A percentile compares a stretch with the other conserved stretches of the same genome.
Conservation (phyloP, 2,113 vertebrate species). For the Cheilinus undulatus region DNA sequence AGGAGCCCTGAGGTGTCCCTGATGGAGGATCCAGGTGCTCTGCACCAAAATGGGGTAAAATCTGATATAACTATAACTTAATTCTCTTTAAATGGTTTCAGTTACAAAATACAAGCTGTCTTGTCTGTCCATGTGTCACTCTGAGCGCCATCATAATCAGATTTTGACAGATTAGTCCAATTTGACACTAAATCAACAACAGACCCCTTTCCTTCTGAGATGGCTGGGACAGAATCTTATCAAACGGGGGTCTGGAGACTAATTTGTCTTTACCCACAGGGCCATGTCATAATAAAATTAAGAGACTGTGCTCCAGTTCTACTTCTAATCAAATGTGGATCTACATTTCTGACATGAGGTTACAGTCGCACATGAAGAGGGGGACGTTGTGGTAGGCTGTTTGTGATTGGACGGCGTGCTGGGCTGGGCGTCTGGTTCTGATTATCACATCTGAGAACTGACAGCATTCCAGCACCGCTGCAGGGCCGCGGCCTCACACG, state of each 20-base stretch:
- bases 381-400: conserved; percentile 49
- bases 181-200: conserved; percentile 55
- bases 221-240: conserved; percentile 26
- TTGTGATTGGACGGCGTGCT: conserved; percentile 56
- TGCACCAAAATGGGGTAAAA: conserved; percentile 16
- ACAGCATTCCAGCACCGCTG: conserved; percentile 71
- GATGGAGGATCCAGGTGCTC: conserved; percentile 11
- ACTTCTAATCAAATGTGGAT: conserved; percentile 59
- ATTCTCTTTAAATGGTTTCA: conserved; percentile 44
- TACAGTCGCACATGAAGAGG: conserved; percentile 40
- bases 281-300: conserved; percentile 10
- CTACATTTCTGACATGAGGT: conserved; percentile 50
- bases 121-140: conserved; percentile 21
- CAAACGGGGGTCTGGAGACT: conserved; percentile 30
- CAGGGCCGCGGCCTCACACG: conserved; percentile 24
- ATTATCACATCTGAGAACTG: conserved; percentile 72
- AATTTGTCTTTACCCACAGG: conserved; percentile 39
- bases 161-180: conserved; percentile 1
- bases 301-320: conserved; percentile 30
- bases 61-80: conserved; percentile 16
- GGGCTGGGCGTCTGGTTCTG: conserved; percentile 71
- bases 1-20: conserved; percentile 17
- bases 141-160: conserved; percentile 4
- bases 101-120: conserved; percentile 17
- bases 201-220: conserved; percentile 25